phyloP scores from a whole-genome alignment of 2,113 vertebrate genomes.

The Gulo gulo region DNA sequence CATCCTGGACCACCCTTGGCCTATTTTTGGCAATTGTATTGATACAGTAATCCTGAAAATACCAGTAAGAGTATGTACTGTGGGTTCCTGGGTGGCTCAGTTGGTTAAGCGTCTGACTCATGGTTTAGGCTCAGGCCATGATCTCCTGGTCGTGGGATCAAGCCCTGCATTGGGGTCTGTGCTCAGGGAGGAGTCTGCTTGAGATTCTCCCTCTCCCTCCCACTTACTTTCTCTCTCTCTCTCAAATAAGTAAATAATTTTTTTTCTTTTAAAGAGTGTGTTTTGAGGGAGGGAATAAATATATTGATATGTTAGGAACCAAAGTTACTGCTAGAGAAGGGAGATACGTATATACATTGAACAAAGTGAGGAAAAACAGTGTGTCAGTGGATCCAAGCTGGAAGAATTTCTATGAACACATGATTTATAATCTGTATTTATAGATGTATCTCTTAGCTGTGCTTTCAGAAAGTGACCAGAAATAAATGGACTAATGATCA shows the following conservation, averaged over 20 bases:
- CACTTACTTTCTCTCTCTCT: background rate
- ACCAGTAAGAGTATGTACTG: background rate
- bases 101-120: background rate
- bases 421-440: background rate
- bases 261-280: background rate
- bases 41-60: background rate
- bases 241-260: background rate
- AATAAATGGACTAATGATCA: background rate
- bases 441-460: background rate
- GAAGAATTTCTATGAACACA: background rate
- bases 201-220: background rate
- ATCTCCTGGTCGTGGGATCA: background rate
- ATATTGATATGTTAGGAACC: background rate
- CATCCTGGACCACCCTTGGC: background rate
- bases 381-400: background rate
- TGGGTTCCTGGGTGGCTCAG: background rate
- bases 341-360: background rate
- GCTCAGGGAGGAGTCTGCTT: background rate
- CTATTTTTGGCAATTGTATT: background rate
- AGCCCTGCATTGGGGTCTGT: background rate
- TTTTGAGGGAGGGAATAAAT: background rate
- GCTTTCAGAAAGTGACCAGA: background rate
- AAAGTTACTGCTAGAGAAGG: background rate
- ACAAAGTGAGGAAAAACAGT: background rate
- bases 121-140: background rate